Percentiles rank a stretch among this genome's conserved stretches.
These are phyloP conservation scores for Pituophis catenifer DNA, from an alignment of 2,113 vertebrate genomes.

Conservation along the genomic window DNA sequence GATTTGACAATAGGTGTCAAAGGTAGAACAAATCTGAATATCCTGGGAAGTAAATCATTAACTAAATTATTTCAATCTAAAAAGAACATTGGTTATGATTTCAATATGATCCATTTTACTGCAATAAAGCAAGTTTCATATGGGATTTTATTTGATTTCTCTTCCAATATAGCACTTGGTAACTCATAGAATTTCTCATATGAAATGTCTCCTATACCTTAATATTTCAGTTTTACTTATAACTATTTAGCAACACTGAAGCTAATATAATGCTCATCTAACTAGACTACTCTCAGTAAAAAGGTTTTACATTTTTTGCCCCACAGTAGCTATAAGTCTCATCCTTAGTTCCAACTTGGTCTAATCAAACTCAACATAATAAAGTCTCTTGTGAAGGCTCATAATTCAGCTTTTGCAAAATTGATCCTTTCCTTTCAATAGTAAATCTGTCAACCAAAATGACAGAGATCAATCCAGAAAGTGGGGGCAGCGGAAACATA, in stretches of 20 bases:
- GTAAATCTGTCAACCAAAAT: background rate
- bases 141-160: background rate
- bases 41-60: background rate
- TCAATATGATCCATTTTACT: background rate
- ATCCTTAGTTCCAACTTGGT: background rate
- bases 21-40: background rate
- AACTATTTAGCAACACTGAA: background rate
- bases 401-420: background rate
- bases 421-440: background rate
- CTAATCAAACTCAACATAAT: background rate
- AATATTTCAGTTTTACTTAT: background rate
- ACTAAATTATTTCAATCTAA: background rate
- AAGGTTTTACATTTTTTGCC: background rate
- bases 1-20: background rate
- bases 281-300: background rate
- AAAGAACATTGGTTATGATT: background rate
- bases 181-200: background rate
- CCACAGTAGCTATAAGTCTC: background rate
- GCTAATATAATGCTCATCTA: background rate
- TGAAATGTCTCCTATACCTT: background rate
- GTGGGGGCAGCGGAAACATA: background rate
- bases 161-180: background rate
- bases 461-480: background rate
- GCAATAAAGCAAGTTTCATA: background rate
- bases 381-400: background rate